Evolutionary conservation across 2,113 vertebrate genomes (phyloP).

Genomic region (Megalops atlanticus): DNA sequence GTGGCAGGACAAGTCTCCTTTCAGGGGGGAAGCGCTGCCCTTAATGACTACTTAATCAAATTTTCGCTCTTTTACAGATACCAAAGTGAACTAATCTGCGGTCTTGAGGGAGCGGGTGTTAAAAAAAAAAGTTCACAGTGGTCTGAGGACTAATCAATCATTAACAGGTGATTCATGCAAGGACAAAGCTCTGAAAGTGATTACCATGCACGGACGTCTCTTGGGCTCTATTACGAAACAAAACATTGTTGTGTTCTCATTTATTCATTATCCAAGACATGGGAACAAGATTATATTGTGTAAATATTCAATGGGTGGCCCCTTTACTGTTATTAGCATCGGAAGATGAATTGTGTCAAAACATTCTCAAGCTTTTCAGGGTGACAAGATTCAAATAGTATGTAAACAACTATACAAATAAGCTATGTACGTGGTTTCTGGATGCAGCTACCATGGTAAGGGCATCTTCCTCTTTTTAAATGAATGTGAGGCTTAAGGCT

Average conservation of each 20-base stretch:
- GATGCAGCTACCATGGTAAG: neutral
- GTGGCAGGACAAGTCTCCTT: constrained; percentile 9
- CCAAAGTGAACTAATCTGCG: constrained; percentile 43
- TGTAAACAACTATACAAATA: neutral
- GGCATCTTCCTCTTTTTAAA: neutral
- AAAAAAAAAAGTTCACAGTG: constrained; percentile 8
- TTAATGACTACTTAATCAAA: constrained; percentile 52
- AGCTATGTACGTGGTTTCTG: neutral
- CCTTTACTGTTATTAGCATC: neutral
- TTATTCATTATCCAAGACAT: constrained; percentile 25
- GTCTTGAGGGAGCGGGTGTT: constrained; percentile 29
- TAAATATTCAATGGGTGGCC: neutral
- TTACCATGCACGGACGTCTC: constrained; percentile 33
- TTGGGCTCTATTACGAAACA: constrained; percentile 34
- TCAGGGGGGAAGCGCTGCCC: constrained; percentile 30
- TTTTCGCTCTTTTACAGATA: constrained; percentile 39
- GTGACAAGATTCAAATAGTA: no score
- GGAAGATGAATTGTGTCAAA: neutral
- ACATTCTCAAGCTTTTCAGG: neutral
- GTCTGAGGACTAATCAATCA: constrained; percentile 43
- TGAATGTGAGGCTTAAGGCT: neutral
- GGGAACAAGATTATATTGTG: constrained; percentile 6
- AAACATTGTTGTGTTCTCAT: constrained; percentile 30
- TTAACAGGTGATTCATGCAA: constrained; percentile 48
- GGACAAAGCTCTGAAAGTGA: constrained; percentile 29